Evolutionary conservation across 2,888 invertebrate species (phyloP).

Genomic region (Spodoptera picta): DNA sequence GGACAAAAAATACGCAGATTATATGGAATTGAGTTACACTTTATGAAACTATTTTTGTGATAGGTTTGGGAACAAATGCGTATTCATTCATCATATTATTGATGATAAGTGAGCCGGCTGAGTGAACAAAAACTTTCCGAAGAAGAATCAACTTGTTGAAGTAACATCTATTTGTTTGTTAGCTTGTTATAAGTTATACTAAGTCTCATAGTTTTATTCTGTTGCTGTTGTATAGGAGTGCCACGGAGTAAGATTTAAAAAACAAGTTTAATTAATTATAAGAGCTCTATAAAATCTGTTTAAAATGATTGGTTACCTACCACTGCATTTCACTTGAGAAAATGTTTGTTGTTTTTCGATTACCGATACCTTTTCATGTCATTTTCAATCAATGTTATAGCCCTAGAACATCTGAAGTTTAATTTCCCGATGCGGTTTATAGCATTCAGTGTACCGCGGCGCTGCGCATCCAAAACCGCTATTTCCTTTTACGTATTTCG

Average conservation of each 20-base stretch:
- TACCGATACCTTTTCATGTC: no score
- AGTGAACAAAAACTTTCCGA: conserved; percentile 3
- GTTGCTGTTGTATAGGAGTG: conserved; percentile 5
- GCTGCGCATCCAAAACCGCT: conserved; percentile 33
- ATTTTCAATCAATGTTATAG: no score
- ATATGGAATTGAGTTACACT: no score
- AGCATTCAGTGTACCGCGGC: conserved; percentile 42
- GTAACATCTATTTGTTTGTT: conserved; percentile 18
- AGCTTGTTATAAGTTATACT: conserved; percentile 34
- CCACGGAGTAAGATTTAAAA: no score
- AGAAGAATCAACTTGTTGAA: conserved; percentile 5
- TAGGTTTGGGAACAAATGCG: no score
- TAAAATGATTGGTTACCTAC: no score
- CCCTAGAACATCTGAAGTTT: background rate
- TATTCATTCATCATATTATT: background rate
- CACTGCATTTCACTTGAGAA: no score
- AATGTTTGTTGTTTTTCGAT: no score
- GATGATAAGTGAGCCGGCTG: conserved; percentile 3
- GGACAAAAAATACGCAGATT: no score
- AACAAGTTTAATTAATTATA: no score
- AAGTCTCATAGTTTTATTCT: conserved; percentile 18
- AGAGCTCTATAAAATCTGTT: no score
- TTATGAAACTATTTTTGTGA: no score
- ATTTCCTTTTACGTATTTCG: conserved; percentile 61
- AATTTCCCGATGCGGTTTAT: conserved; percentile 26